Base-by-base conservation (phyloP, 1,140 invertebrate species). In the Philaenus spumarius region DNA sequence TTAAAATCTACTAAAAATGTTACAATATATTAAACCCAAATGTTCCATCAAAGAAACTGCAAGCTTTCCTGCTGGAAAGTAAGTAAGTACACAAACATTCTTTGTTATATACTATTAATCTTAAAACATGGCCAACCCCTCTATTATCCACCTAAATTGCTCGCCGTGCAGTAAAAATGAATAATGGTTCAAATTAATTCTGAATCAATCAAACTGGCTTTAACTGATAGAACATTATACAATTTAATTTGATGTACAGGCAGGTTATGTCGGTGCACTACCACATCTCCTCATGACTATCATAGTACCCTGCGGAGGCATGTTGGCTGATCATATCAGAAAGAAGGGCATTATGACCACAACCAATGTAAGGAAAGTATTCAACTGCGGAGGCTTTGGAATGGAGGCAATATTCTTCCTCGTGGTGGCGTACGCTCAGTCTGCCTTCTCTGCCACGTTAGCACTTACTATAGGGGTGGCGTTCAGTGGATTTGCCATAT, bases 401-500 rank as follows among this genome's bases (percentile, higher is more conserved):
- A 85, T 98, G 81, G 97, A 99, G 74, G 97, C 95, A 0, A 74
- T 97, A 17, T 99, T 99, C 77, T 93, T 99, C 67, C 73, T 99
- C 1, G 85, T 97, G 5, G 92, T 99, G 9, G 97, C 93, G 0
- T 92, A 92, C 65, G 88, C 95, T 4, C 82, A 86, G n/a, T 84
- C 84, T 1, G 76, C 81, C 6, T 77, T 78, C 6, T 80, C 84
- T 1, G 95, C 95, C 1, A 93, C 95, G 46, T 81, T 87, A 5
- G 91, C 93, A 37, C 76, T 99, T 24, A 94, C 92, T 0, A 79
- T 97, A 17, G 97, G 97, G 1, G 97, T 99, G 0, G 97, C 96
- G 1, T 98, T 95, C 75, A 97, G 93, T 70, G 97, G 97, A 1
- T 99, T 99, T 69, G 97, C 97, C 26, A 99, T 99, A 68, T 99